Evolutionary conservation across 2,888 invertebrate species (phyloP), one percentile per base, ranked within the genome.

Genomic region (Nemoura dubitans): DNA sequence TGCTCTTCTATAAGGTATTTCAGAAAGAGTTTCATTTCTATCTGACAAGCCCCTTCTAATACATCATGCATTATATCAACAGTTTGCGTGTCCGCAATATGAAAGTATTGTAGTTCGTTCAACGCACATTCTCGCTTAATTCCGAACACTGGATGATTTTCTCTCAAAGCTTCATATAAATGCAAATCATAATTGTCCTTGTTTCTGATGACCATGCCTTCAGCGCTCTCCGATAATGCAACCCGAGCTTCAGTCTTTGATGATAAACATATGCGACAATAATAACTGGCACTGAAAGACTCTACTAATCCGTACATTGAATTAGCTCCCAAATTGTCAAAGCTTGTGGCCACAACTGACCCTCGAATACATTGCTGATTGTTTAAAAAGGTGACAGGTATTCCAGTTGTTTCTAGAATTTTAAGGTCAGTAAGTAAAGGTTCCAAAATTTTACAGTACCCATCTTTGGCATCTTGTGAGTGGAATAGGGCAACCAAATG

Each of bases 61-160:
- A 89, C 1, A 85, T 89, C 89, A 84, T 89, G 89, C 89, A 89
- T 89, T 16, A 89, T 28, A 85, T 89, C 89, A 21, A 89, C 88
- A 84, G 42, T 83, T 28, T 81, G 85, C 81, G 89, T 89, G 27
- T 89, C 87, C 27, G 86, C 84, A 16, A 88, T 88, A 43, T 89
- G 88, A 86, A 89, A 89, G 25, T 59, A 85, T n/a, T 29, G 7
- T 16, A 88, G 81, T n/a, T 87, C 83, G 85, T 88, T 88, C 16
- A 87, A 87, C 25, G 30, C 81, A 14, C 83, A 29, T 85, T 85
- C 28, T n/a, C n/a, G n/a, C 27, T 86, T 88, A n/a, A 88, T 88
- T 0, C 88, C 89, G 76, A 86, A 88, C 87, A 88, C 82, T 83
- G 87, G 86, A 85, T 87, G 88, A 86, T 88, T 83, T 88, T 88